Percentiles rank a stretch among this genome's conserved stretches.
Conservation (phyloP, 2,113 vertebrate species). For the Aptenodytes patagonicus region DNA sequence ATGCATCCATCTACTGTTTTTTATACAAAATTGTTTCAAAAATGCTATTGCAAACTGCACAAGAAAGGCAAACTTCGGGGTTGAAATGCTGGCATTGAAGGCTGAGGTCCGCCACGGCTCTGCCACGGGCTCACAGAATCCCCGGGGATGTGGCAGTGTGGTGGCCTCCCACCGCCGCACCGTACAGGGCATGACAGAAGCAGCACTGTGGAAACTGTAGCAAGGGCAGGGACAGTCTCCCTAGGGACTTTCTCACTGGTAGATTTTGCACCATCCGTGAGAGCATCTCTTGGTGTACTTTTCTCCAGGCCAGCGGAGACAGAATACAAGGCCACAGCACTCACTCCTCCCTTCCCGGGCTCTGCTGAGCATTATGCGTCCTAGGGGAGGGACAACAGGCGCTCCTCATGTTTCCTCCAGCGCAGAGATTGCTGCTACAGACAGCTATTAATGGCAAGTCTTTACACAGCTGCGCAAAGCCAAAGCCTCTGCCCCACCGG, state of each 20-base stretch:
- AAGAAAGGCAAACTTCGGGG: neutral
- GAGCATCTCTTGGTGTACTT: neutral
- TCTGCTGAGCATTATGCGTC: neutral
- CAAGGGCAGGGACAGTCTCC: neutral
- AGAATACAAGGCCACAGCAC: neutral
- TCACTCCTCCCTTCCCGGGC: neutral
- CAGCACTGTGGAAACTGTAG: rapidly evolving
- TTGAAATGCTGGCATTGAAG: rapidly evolving
- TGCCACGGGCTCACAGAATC: neutral
- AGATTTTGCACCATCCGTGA: neutral
- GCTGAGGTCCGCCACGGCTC: neutral
- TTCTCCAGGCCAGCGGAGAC: neutral
- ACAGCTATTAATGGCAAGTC: neutral
- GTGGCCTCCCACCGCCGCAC: neutral
- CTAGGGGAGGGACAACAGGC: neutral
- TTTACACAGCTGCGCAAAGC: constrained; percentile 33
- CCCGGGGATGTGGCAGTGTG: rapidly evolving
- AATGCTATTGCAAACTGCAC: neutral
- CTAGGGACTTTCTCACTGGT: neutral
- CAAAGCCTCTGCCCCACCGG: neutral
- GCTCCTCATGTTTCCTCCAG: neutral
- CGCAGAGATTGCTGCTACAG: neutral
- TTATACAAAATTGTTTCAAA: neutral
- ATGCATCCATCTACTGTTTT: neutral
- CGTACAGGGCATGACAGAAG: rapidly evolving